Base-by-base conservation (phyloP, 1,140 invertebrate species). In the Gryon sp. region DNA sequence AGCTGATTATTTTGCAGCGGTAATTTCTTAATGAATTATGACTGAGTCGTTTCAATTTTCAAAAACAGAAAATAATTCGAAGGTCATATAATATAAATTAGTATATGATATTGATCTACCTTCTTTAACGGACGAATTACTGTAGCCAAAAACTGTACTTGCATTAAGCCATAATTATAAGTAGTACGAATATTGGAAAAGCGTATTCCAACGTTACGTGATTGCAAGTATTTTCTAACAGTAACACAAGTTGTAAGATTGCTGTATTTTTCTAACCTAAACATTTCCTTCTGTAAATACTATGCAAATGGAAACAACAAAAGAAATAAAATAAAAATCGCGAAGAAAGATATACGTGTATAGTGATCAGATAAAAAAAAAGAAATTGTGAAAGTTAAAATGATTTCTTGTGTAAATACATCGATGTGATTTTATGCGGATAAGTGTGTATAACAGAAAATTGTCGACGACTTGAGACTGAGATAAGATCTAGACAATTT, bases 261-360 rank as follows among this genome's bases (percentile, higher is more conserved):
- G 76, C 78, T 84, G 83, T 89, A 88, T 88, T 88, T 89, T 89
- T 89, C 85, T 89, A 88, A 86, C 82, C 83, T 82, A 76, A 85
- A 79, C 73, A 70, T 86, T 86, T 73, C 73, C 63, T 78, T 83
- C 79, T 81, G 82, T 82, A 82, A 75, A 82, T 82, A 82, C 62
- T 59, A 75, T 74, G 43, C 40, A 30, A 52, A 65, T 36, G 26
- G 45, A 55, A 65, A 50, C 70, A 32, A 41, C 59, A 52, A 18
- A 12, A 48, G 45, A 34, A 38, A 65, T n/a, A 26, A 50, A 45
- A 66, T 57, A 70, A n/a, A n/a, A n/a, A n/a, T n/a, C n/a, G n/a
- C n/a, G n/a, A n/a, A n/a, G n/a, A n/a, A n/a, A n/a, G n/a, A n/a
- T n/a, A 45, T 60, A 66, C 16, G 9, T 68, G 30, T 74, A 76